A percentile compares a stretch with the other conserved stretches of the same genome.
These are phyloP conservation scores for Percopsis omiscomaycus DNA, from an alignment of 2,797 vertebrate species.

Conservation along the genomic window DNA sequence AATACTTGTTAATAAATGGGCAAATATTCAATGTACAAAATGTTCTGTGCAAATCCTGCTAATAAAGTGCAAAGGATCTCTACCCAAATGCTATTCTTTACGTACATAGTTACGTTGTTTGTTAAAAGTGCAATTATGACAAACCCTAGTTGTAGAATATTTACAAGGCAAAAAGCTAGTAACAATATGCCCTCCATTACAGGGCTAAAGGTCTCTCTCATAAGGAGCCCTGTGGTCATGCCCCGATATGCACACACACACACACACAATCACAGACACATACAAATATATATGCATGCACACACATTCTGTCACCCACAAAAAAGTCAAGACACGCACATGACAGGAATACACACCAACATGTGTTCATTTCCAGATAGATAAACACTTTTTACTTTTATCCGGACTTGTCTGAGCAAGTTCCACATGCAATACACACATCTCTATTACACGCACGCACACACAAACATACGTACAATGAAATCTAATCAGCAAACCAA, in stretches of 20 bases:
- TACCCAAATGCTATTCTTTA: background rate
- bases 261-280: constrained; percentile 1
- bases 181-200: background rate
- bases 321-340: too few species aligned
- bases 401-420: too few species aligned
- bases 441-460: background rate
- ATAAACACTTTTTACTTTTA: too few species aligned
- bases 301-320: too few species aligned
- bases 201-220: background rate
- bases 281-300: background rate
- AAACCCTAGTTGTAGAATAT: background rate
- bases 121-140: too few species aligned
- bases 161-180: background rate
- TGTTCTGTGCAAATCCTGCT: background rate
- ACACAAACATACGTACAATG: constrained; percentile 5
- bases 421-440: too few species aligned
- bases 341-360: too few species aligned
- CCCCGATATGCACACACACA: background rate
- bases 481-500: too few species aligned
- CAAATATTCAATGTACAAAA: background rate
- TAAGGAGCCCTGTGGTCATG: background rate
- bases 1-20: too few species aligned
- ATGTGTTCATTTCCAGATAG: too few species aligned
- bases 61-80: background rate
- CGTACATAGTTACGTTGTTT: background rate